phyloP scores from a whole-genome alignment of 2,797 vertebrate species.

The Coilia nasus region DNA sequence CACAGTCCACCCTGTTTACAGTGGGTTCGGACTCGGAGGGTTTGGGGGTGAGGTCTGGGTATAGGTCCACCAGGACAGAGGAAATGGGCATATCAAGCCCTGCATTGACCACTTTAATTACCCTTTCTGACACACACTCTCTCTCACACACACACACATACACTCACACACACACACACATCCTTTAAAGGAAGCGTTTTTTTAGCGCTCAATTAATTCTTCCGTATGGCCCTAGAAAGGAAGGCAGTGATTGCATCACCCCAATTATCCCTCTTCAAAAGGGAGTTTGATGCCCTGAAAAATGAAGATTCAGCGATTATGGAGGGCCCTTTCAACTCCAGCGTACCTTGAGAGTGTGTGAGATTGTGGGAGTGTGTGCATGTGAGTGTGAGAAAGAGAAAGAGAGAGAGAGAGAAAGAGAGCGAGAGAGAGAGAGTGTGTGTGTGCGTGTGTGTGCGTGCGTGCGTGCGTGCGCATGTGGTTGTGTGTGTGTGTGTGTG shows the following conservation, averaged over 20 bases:
- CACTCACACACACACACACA: background rate
- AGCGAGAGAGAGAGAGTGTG: background rate
- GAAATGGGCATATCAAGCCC: background rate
- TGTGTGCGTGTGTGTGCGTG: background rate
- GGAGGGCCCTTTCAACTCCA: conserved; percentile 43
- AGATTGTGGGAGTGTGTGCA: background rate
- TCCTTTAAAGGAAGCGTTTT: background rate
- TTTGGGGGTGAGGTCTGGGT: background rate
- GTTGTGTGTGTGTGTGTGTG: too few relatives aligned
- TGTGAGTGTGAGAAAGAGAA: background rate
- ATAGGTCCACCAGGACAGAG: background rate
- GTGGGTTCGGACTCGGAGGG: background rate
- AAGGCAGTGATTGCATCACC: conserved; percentile 45
- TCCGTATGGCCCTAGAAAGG: background rate
- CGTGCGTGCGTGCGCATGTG: background rate
- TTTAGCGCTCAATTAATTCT: conserved; percentile 16
- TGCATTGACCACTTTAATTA: background rate
- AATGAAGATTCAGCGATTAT: conserved; percentile 46
- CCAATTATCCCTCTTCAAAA: conserved; percentile 50
- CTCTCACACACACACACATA: background rate
- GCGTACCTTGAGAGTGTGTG: conserved; percentile 37
- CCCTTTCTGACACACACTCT: background rate
- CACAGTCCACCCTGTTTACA: too few relatives aligned
- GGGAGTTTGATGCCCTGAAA: conserved; percentile 43
- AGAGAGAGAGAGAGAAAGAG: background rate